Evolutionary conservation across 2,888 invertebrate species (phyloP).

Genomic region (Drosophila borealis): DNA sequence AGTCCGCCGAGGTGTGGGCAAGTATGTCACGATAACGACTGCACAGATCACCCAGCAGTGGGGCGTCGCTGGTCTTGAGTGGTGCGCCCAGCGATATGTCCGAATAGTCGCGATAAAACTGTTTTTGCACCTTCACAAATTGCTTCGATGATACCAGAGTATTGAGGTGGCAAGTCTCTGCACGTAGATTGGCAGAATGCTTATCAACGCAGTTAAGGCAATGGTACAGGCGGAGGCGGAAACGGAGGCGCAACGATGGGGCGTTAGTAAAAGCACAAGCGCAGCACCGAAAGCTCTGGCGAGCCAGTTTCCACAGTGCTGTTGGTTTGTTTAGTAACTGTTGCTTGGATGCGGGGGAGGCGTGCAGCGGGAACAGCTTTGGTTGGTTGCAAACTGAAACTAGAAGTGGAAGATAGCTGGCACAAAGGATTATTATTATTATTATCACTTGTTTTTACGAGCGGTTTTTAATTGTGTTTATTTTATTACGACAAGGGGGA

Average conservation of each 20-base stretch:
- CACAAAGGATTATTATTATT: constrained; percentile 33
- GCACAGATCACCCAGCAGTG: constrained; percentile 79
- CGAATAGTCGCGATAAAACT: constrained; percentile 81
- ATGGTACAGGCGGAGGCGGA: not conserved
- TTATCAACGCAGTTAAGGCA: constrained; percentile 46
- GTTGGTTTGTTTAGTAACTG: constrained; percentile 55
- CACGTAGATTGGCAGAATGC: constrained; percentile 47
- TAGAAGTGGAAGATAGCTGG: constrained; percentile 51
- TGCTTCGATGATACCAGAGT: constrained; percentile 78
- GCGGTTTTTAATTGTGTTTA: constrained; percentile 18
- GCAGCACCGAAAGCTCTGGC: constrained; percentile 29
- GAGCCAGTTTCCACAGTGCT: constrained; percentile 30
- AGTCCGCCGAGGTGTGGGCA: constrained; percentile 78
- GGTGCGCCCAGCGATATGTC: constrained; percentile 75
- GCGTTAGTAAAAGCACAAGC: constrained; percentile 61
- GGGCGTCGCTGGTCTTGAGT: constrained; percentile 76
- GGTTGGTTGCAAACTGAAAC: constrained; percentile 53
- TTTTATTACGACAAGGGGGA: constrained; percentile 23
- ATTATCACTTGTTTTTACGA: constrained; percentile 9
- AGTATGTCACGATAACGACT: constrained; percentile 74
- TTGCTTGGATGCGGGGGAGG: constrained; percentile 17
- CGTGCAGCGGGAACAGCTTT: constrained; percentile 22
- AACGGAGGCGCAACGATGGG: constrained; percentile 17
- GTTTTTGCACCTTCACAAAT: constrained; percentile 81
- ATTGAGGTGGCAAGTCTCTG: constrained; percentile 79